A percentile compares a stretch with the other conserved stretches of the same genome.
phyloP scores from a whole-genome alignment of 53 echinoderm and acorn worm genomes.

The Mesocentrotus franciscanus region DNA sequence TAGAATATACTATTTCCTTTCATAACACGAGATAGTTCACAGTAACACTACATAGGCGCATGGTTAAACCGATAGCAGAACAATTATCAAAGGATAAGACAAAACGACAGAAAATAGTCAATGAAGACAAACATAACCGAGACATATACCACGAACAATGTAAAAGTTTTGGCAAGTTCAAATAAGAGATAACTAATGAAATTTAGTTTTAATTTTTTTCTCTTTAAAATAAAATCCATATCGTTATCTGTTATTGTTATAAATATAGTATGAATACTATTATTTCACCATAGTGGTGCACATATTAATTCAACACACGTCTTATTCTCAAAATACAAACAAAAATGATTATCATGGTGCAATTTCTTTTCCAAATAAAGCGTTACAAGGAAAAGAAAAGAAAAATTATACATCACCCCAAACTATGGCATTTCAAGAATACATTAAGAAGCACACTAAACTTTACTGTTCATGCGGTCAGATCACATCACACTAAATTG shows the following conservation, averaged over 20 bases:
- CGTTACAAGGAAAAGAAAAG: background rate
- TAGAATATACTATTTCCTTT: background rate
- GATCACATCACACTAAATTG: background rate
- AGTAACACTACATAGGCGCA: background rate
- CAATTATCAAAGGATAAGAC: too few relatives aligned
- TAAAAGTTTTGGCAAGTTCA: constrained; percentile 12
- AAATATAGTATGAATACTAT: background rate
- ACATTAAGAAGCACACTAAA: background rate
- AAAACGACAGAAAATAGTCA: background rate
- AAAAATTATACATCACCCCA: background rate
- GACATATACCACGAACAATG: background rate
- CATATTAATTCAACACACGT: background rate
- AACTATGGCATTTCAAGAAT: background rate
- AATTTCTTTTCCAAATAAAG: too few relatives aligned
- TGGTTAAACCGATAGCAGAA: background rate
- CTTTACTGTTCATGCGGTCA: background rate
- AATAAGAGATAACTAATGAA: background rate
- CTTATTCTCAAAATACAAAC: background rate
- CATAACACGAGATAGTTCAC: background rate
- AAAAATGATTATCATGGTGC: background rate
- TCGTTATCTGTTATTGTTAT: background rate
- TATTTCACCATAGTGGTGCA: background rate
- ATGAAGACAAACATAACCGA: background rate
- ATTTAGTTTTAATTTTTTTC: background rate
- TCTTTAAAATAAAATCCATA: background rate